Percentiles rank a stretch among this genome's conserved stretches.
These are phyloP conservation scores for Garra rufa DNA, from an alignment of 2,113 vertebrate species.

Conservation along the genomic window DNA sequence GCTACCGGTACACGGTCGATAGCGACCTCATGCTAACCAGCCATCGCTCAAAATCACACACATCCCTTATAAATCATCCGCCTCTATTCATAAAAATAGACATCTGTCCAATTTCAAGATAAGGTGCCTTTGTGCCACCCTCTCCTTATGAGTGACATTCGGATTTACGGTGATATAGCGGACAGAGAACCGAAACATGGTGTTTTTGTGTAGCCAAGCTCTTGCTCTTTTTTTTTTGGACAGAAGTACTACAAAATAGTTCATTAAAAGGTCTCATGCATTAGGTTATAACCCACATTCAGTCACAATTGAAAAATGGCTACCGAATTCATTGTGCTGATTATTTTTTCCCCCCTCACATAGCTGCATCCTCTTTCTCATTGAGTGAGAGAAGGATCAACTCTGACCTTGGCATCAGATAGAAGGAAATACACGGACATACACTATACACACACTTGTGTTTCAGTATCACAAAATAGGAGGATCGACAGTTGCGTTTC, in stretches of 20 bases:
- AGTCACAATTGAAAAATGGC: slow-evolving; percentile 44
- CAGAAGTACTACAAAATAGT: slow-evolving; percentile 51
- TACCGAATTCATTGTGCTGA: slow-evolving; percentile 45
- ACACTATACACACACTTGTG: slow-evolving; percentile 48
- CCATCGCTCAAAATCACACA: slow-evolving; percentile 31
- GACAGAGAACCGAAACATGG: slow-evolving; percentile 33
- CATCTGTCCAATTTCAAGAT: slow-evolving; percentile 57
- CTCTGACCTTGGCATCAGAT: slow-evolving; percentile 55
- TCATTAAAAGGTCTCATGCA: slow-evolving; percentile 55
- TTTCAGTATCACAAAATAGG: slow-evolving; percentile 45
- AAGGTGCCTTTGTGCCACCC: slow-evolving; percentile 57
- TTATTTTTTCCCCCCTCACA: neutral
- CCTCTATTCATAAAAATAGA: slow-evolving; percentile 60
- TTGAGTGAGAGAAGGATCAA: slow-evolving; percentile 15
- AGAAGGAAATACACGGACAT: slow-evolving; percentile 39
- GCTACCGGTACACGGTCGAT: neutral
- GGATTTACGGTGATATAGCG: neutral
- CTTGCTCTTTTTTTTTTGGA: slow-evolving; percentile 36
- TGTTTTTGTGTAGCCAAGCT: slow-evolving; percentile 27
- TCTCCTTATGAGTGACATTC: slow-evolving; percentile 11
- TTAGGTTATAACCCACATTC: slow-evolving; percentile 48
- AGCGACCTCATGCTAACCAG: neutral
- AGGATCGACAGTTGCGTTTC: slow-evolving; percentile 34
- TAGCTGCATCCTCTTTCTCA: slow-evolving; percentile 30
- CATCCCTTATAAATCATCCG: slow-evolving; percentile 50